Base-by-base conservation (phyloP, 2,113 vertebrate species). In the Ophiodon elongatus region DNA sequence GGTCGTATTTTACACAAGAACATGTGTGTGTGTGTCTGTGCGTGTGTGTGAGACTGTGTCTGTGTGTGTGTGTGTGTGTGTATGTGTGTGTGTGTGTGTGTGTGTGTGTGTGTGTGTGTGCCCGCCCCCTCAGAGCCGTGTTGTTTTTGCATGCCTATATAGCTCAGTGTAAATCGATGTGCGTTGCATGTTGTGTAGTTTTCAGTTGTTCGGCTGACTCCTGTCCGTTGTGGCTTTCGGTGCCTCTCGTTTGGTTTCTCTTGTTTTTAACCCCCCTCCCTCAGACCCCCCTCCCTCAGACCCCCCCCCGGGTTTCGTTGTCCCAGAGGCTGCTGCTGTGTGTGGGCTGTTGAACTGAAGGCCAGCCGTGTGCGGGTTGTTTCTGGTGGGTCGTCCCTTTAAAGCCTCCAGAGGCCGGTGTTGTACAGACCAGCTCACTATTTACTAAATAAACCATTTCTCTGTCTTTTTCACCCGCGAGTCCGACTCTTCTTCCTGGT, bases 161-260 rank as follows among this genome's bases (percentile, higher is more conserved):
- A 81, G 92, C 96, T 95, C 93, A 94, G 43, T 96, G 95, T 96
- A 96, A 96, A 94, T 87, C 94, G 95, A 94, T 94, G 94, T 92
- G 95, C 95, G 94, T 94, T 96, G 96, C 97, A 97, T 97, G 97
- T 96, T 84, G 86, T 89, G 93, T 95, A 89, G 92, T 95, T 96
- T 92, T 89, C 82, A 69, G 92, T 94, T 96, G 94, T 69, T 72
- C 31, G 23, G 76, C 83, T 66, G 63, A 41, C 60, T 35, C 25
- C 23, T 65, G 37, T 65, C 37, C 10, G 65, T 84, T 54, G 86
- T 90, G 82, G 79, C 72, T 73, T 66, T 77, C 21, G 54, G 72
- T 87, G 80, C 79, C 56, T 82, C 25, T 87, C 19, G 0, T 33
- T 85, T 60, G 41, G 0, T 21, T 76, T 82, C 5, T 39, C 5